Conservation (phyloP, 2,797 vertebrate species). For the Geotrypetes seraphini region DNA sequence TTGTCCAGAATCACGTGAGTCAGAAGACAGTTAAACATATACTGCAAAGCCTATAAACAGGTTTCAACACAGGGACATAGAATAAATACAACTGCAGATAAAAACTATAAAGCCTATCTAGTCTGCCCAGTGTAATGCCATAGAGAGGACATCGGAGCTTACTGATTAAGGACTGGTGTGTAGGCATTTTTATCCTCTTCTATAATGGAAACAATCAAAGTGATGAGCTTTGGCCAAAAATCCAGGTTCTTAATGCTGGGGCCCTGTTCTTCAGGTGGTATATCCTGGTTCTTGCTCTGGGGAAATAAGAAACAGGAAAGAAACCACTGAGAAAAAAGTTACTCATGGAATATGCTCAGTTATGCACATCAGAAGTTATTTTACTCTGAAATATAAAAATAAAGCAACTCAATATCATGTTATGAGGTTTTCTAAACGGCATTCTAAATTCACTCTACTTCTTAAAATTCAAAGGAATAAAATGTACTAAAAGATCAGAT, state of each 20-base stretch:
- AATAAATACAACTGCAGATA: background rate
- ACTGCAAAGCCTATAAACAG: slow-evolving; percentile 2
- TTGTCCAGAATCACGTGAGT: slow-evolving; percentile 43
- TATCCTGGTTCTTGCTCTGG: slow-evolving; percentile 73
- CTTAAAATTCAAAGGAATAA: too few species aligned
- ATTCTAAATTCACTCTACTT: too few species aligned
- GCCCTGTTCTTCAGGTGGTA: slow-evolving; percentile 84
- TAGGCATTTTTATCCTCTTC: slow-evolving; percentile 97
- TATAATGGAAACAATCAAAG: slow-evolving; percentile 93
- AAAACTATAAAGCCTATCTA: too few species aligned
- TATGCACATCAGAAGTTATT: too few species aligned
- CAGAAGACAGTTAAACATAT: slow-evolving; percentile 41
- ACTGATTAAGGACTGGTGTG: slow-evolving; percentile 93
- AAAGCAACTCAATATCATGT: too few species aligned
- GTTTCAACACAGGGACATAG: background rate
- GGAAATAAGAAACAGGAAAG: background rate
- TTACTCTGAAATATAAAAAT: too few species aligned
- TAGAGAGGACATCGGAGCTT: too few species aligned
- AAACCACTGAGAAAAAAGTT: background rate
- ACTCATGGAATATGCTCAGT: too few species aligned
- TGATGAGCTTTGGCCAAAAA: slow-evolving; percentile 98
- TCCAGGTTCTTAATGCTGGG: slow-evolving; percentile 92
- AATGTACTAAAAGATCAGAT: too few species aligned
- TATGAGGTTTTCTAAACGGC: too few species aligned
- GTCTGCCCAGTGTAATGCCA: too few species aligned